Evolutionary conservation across 2,888 invertebrate species (phyloP).

Genomic region (Himalopsyche tibetana): DNA sequence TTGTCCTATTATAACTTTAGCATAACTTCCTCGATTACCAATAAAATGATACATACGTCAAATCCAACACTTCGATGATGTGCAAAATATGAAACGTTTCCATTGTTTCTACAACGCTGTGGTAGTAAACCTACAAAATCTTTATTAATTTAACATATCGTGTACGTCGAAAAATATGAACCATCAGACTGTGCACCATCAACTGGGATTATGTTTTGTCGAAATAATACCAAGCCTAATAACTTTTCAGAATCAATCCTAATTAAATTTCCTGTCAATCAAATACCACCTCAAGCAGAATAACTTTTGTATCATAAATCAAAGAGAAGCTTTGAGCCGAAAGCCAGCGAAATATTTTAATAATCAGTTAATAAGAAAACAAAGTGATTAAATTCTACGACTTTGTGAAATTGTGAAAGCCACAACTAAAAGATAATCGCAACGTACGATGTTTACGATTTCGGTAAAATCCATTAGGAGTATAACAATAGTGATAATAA

Average conservation of each 20-base stretch:
- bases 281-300: background rate
- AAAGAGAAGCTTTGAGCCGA: background rate
- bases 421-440: background rate
- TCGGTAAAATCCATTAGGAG: background rate
- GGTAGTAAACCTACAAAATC: too few relatives aligned
- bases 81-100: too few relatives aligned
- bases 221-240: background rate
- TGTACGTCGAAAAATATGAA: too few relatives aligned
- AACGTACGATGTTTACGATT: constrained; percentile 6
- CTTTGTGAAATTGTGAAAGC: constrained; percentile 2
- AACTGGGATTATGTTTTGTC: too few relatives aligned
- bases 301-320: constrained; percentile 10
- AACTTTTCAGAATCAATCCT: background rate
- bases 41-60: too few relatives aligned
- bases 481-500: background rate
- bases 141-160: too few relatives aligned
- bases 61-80: too few relatives aligned
- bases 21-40: too few relatives aligned
- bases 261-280: constrained; percentile 11
- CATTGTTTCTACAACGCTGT: too few relatives aligned
- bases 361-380: background rate
- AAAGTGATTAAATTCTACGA: background rate
- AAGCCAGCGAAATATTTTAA: constrained; percentile 1
- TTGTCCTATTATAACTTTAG: too few relatives aligned
- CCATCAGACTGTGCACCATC: too few relatives aligned